Evolutionary conservation across 2,113 vertebrate genomes (phyloP).

Genomic region (Oostethus manadensis): DNA sequence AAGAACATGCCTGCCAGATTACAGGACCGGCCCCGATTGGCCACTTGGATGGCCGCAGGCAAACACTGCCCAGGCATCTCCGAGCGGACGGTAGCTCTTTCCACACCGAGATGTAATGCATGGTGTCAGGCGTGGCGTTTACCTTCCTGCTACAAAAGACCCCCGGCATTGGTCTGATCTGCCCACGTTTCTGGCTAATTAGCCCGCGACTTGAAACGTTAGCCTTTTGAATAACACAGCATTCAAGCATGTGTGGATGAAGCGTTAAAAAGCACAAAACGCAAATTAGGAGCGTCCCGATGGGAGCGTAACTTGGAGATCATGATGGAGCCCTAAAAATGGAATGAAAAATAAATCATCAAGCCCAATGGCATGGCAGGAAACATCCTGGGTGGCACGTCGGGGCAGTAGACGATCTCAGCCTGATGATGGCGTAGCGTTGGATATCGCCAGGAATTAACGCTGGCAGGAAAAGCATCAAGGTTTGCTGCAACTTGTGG

Average conservation of each 20-base stretch:
- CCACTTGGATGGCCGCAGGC: constrained; percentile 21
- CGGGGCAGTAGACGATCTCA: constrained; percentile 43
- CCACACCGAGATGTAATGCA: constrained; percentile 22
- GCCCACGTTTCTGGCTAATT: constrained; percentile 10
- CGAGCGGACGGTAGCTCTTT: constrained; percentile 7
- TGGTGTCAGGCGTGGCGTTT: constrained; percentile 23
- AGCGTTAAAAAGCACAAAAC: constrained; percentile 23
- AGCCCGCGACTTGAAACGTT: constrained; percentile 1
- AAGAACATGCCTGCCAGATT: constrained; percentile 61
- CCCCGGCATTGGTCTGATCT: background rate
- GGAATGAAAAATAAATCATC: constrained; percentile 54
- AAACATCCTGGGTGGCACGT: constrained; percentile 56
- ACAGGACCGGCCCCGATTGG: constrained; percentile 50
- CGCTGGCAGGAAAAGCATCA: constrained; percentile 20
- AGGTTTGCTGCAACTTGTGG: constrained; percentile 24
- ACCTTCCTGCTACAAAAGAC: constrained; percentile 9
- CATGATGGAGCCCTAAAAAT: constrained; percentile 45
- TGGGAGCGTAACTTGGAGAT: constrained; percentile 48
- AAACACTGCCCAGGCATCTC: constrained; percentile 12
- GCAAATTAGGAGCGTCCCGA: constrained; percentile 45
- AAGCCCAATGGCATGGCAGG: constrained; percentile 34
- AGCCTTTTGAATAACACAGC: constrained; percentile 41
- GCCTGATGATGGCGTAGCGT: constrained; percentile 37
- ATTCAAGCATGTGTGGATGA: constrained; percentile 35
- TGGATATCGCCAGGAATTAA: constrained; percentile 33